Base-by-base conservation (phyloP, 1,140 invertebrate genomes). In the Drosophila dunni region DNA sequence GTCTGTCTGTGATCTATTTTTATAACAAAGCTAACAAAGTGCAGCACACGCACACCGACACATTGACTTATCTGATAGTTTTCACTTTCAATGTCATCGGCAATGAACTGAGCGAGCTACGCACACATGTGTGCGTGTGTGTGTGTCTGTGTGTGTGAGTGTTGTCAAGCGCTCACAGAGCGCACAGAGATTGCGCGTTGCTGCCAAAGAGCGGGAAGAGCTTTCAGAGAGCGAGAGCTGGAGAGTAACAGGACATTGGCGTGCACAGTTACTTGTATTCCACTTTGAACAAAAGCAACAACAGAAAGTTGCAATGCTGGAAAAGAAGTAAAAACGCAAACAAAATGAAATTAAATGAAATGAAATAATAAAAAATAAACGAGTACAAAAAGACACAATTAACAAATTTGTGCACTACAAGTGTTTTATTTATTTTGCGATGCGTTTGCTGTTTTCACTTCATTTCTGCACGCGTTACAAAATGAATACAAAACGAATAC, bases 391-490 rank as follows among this genome's bases (percentile, higher is more conserved):
- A 70, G 51, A 7, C 11, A 57, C 46, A 73, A 42, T 13, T n/a
- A 61, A 45, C 45, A 56, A 48, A 64, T 45, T 65, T 69, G 53
- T 72, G 71, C 67, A 73, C 53, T 78, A 83, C 82, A 86, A 86
- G 82, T 86, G 83, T 82, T 81, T 79, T 64, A 63, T 33, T 69
- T 74, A 56, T 81, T 29, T 85, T 78, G 82, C 75, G 57, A 72
- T 88, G 83, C 83, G 83, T 88, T 88, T 81, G 83, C 83, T 86
- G 58, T 86, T 86, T 86, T 86, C 76, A 65, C 75, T 82, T 67
- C 33, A 15, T 64, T 61, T 71, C 36, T 84, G 76, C 64, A 66
- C 61, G 70, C 68, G 61, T 61, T 73, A 73, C 72, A 63, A 56
- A 62, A 36, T 29, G 38, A 54, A 68, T 17, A 34, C 36, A 53